phyloP scores from a whole-genome alignment of 35 echinoderm and acorn worm species.

The Heliocidaris tuberculata region DNA sequence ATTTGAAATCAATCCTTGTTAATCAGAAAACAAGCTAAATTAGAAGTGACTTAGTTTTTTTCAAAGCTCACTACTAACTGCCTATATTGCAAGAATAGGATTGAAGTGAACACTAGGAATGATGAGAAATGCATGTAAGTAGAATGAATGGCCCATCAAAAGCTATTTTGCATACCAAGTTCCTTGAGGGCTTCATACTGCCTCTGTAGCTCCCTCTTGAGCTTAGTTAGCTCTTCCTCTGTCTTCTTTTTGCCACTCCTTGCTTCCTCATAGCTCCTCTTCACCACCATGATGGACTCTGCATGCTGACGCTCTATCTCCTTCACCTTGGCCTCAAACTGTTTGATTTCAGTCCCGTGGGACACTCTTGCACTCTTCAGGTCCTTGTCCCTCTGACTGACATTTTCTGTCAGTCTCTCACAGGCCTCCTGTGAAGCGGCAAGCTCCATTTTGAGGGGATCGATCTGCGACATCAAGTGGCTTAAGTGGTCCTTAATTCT shows the following conservation, averaged over 20 bases:
- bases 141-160: neutral
- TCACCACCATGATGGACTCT: conserved; percentile 68
- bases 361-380: conserved; percentile 68
- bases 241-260: conserved; percentile 59
- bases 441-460: conserved; percentile 70
- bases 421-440: conserved; percentile 57
- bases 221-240: conserved; percentile 66
- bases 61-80: too few species aligned
- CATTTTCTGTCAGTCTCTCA: conserved; percentile 59
- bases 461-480: conserved; percentile 73
- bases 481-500: conserved; percentile 68
- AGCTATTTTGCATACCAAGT: conserved; percentile 61
- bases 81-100: too few species aligned
- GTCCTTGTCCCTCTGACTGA: conserved; percentile 57
- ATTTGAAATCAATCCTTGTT: too few species aligned
- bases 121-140: too few species aligned
- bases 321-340: conserved; percentile 77
- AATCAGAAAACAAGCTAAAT: too few species aligned
- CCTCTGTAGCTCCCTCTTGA: conserved; percentile 82
- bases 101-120: too few species aligned
- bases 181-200: conserved; percentile 82
- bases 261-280: conserved; percentile 76
- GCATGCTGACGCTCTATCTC: conserved; percentile 80
- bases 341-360: conserved; percentile 48
- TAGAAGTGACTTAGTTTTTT: too few species aligned